These are phyloP conservation scores for Natator depressus DNA, from an alignment of 2,113 vertebrate genomes.

Conservation along the genomic window DNA sequence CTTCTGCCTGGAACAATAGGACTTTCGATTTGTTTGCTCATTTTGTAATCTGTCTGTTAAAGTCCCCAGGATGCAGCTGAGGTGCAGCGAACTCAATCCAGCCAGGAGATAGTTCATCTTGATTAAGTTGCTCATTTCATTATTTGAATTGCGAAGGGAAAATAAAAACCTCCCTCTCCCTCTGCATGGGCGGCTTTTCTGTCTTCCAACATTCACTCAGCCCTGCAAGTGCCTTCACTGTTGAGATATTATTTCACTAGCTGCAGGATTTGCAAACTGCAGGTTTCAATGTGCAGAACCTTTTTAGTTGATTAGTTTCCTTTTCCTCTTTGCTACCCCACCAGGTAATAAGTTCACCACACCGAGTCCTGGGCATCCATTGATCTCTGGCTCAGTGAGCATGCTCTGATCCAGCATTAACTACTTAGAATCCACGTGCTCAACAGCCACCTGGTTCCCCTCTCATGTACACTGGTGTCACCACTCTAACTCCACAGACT, in stretches of 20 bases:
- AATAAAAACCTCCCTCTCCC: not conserved
- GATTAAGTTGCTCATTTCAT: not conserved
- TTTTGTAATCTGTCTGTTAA: not conserved
- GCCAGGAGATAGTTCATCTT: not conserved
- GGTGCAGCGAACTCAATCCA: not conserved
- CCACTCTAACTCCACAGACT: not conserved
- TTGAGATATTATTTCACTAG: not conserved
- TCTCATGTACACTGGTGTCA: not conserved
- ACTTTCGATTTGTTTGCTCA: not conserved
- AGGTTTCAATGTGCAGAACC: not conserved
- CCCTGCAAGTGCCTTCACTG: not conserved
- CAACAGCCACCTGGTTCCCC: not conserved
- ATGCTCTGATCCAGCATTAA: not conserved
- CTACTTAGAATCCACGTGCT: not conserved
- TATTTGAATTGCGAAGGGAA: not conserved
- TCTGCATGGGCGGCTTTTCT: not conserved
- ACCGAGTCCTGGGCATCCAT: not conserved
- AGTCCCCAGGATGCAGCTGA: not conserved
- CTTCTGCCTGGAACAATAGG: not conserved
- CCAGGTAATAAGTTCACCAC: not conserved
- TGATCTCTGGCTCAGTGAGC: not conserved
- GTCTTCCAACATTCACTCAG: not conserved
- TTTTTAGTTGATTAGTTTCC: not conserved
- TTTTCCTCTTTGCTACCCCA: not conserved
- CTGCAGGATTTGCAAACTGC: not conserved